These are phyloP conservation scores for Spodoptera littoralis DNA, from an alignment of 2,888 invertebrate species.

Conservation along the genomic window DNA sequence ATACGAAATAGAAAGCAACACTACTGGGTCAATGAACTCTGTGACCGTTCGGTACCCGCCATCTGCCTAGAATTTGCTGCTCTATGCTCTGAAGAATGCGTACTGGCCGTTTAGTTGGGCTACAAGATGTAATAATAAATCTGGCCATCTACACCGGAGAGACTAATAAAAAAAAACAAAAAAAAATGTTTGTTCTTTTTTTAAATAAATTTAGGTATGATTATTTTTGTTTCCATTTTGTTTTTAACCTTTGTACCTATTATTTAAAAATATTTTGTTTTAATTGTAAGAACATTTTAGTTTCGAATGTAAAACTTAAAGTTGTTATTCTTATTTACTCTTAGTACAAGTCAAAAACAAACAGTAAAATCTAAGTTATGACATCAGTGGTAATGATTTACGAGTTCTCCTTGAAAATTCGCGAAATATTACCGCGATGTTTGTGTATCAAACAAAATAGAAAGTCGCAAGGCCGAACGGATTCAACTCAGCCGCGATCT, in stretches of 20 bases:
- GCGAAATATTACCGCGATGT: conserved; percentile 31
- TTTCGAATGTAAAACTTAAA: no score
- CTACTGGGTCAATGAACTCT: conserved; percentile 68
- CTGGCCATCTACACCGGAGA: not conserved
- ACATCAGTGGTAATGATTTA: conserved; percentile 12
- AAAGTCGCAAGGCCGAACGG: conserved; percentile 59
- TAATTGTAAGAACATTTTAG: no score
- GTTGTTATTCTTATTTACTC: no score
- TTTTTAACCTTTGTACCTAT: no score
- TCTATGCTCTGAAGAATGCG: conserved; percentile 33
- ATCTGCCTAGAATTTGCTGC: conserved; percentile 50
- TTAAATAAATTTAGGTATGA: conserved; percentile 7
- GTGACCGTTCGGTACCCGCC: conserved; percentile 57
- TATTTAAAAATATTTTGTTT: no score
- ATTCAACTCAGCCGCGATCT: conserved; percentile 55
- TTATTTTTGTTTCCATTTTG: no score
- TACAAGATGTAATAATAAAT: conserved; percentile 7
- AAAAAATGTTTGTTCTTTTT: conserved; percentile 4
- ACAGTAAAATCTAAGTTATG: not conserved
- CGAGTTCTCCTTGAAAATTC: conserved; percentile 26
- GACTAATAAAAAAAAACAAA: conserved; percentile 2
- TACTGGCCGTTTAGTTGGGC: conserved; percentile 10
- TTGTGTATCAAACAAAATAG: conserved; percentile 56
- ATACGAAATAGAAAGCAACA: conserved; percentile 80
- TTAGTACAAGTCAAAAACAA: conserved; percentile 2